A percentile compares a stretch with the other conserved stretches of the same genome.
phyloP scores from a whole-genome alignment of 2,797 vertebrate genomes.

The Antrozous pallidus region DNA sequence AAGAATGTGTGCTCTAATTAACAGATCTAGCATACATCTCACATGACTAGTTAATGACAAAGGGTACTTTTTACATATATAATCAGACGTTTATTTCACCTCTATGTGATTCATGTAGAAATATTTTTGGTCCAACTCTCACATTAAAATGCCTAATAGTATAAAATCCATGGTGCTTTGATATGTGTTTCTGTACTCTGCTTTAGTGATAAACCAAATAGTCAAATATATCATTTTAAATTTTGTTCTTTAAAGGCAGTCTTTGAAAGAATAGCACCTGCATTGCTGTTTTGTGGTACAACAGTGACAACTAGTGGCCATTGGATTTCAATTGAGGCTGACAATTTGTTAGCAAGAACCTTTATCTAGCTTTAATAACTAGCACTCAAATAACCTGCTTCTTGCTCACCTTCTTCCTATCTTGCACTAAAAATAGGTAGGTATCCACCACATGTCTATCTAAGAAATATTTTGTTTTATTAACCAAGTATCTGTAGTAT shows the following conservation, averaged over 20 bases:
- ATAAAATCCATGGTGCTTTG: slow-evolving; percentile 42
- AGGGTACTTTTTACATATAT: background rate
- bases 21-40: background rate
- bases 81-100: background rate
- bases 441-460: background rate
- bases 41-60: background rate
- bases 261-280: background rate
- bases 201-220: slow-evolving; percentile 43
- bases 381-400: background rate
- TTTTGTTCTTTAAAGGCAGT: background rate
- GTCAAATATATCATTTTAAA: slow-evolving; percentile 39
- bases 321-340: background rate
- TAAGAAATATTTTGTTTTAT: background rate
- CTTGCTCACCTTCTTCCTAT: background rate
- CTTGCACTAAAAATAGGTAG: background rate
- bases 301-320: slow-evolving; percentile 85
- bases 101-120: background rate
- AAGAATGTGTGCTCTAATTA: background rate
- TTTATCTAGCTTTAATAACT: background rate
- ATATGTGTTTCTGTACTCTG: background rate
- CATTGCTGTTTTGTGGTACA: slow-evolving; percentile 76
- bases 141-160: slow-evolving; percentile 30
- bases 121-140: background rate
- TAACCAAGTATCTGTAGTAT: background rate
- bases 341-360: background rate